Conservation (phyloP, 2,797 vertebrate genomes). For the Poecilia gillii region DNA sequence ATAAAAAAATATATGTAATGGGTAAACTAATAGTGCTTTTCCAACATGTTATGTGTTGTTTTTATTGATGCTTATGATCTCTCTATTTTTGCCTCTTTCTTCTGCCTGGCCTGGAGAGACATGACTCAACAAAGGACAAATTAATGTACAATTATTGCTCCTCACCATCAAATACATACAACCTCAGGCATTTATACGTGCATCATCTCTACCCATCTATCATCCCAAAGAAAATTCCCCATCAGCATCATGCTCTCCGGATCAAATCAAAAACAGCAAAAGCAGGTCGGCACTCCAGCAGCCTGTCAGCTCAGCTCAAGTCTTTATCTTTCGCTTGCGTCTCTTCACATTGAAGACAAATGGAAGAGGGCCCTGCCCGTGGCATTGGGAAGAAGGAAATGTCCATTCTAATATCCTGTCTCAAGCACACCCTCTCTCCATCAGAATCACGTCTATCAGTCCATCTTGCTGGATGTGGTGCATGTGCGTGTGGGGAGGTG, state of each 20-base stretch:
- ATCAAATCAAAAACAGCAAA: conserved; percentile 71
- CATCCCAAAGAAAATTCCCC: conserved; percentile 31
- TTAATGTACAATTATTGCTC: conserved; percentile 58
- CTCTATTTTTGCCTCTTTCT: conserved; percentile 41
- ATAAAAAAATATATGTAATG: background rate
- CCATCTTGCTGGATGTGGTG: conserved; percentile 71
- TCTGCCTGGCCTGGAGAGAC: conserved; percentile 20
- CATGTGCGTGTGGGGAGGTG: conserved; percentile 18
- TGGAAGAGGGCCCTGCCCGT: conserved; percentile 68
- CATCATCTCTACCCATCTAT: conserved; percentile 49
- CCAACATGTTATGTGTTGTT: conserved; percentile 8
- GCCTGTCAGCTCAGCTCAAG: conserved; percentile 71
- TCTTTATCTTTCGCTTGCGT: conserved; percentile 73
- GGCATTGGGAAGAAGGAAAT: conserved; percentile 71
- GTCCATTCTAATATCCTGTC: conserved; percentile 83
- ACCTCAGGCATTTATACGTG: conserved; percentile 43
- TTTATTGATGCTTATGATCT: conserved; percentile 29
- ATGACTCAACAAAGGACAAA: conserved; percentile 64
- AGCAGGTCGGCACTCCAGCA: conserved; percentile 54
- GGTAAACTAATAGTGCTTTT: background rate
- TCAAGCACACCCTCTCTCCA: conserved; percentile 50
- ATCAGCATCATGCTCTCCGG: conserved; percentile 63
- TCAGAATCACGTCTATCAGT: conserved; percentile 72
- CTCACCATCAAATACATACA: conserved; percentile 32
- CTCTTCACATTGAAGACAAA: conserved; percentile 66